A percentile compares a stretch with the other conserved stretches of the same genome.
Evolutionary conservation across 2,113 vertebrate genomes (phyloP).

Genomic region (Lepidothrix coronata): DNA sequence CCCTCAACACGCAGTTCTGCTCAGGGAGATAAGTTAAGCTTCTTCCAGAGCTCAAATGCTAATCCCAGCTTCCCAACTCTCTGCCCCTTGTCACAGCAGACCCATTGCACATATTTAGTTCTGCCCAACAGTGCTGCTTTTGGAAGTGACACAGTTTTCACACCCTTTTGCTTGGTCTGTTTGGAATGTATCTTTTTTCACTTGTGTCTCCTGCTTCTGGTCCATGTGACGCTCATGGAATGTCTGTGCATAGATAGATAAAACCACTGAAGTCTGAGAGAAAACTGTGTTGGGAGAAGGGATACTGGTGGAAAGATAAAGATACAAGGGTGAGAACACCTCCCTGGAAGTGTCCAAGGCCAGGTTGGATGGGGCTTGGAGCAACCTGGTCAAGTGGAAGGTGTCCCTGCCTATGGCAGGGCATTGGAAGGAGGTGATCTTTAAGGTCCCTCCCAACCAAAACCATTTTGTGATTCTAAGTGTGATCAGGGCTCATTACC

Average conservation of each 20-base stretch:
- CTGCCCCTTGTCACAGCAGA: background rate
- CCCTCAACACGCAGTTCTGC: fast-evolving
- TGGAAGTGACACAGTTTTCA: background rate
- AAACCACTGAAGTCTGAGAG: background rate
- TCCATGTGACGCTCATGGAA: background rate
- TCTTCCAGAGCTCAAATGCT: background rate
- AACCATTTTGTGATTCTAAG: too few species aligned
- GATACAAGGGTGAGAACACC: background rate
- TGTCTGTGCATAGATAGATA: background rate
- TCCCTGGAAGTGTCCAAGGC: background rate
- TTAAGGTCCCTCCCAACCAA: background rate
- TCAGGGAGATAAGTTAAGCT: background rate
- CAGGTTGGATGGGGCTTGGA: background rate
- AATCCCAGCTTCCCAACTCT: background rate
- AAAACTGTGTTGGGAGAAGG: background rate
- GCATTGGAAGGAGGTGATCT: fast-evolving
- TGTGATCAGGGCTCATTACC: background rate
- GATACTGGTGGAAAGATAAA: background rate
- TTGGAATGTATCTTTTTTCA: background rate
- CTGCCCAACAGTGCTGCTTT: background rate
- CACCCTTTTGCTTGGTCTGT: background rate
- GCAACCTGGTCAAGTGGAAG: background rate
- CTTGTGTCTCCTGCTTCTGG: background rate
- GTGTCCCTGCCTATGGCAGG: background rate
- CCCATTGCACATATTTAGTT: fast-evolving